Base-by-base conservation (phyloP, 2,888 invertebrate genomes). In the Scrobipalpa costella region DNA sequence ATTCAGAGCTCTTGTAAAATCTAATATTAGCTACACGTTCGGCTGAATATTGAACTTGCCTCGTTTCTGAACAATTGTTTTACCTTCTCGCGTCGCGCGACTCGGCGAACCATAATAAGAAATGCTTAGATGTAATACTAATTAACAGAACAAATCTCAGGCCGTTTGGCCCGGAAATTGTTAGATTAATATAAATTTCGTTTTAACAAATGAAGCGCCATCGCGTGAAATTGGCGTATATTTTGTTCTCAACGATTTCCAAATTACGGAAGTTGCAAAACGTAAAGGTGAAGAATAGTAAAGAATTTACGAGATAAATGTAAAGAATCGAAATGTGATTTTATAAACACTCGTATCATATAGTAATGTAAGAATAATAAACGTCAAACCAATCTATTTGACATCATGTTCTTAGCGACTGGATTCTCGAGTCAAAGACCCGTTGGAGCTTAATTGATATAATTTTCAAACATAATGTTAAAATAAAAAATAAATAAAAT, bases 1-100 rank as follows among this genome's bases (percentile, higher is more conserved):
- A 52, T 52, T 52, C 52, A 52, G 33, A 52, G 52, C 6, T 52
- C 52, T 5, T 52, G 52, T 52, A 27, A 21, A 49, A 27, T 36
- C 57, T 19, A 36, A 57, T 49, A 19, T 21, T 49, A 49, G 49
- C 49, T 19, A 49, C 49, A 49, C 49, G 19, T 49, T 0, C 19
- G 49, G 19, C 17, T 49, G 49, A 19, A 49, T 49, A 49, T 49
- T 49, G 49, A 49, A 49, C 44, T 5, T 44, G 49, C 19, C 19
- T 19, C 49, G 49, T 49, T 49, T 7, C 49, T 6, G 49, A 49
- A 49, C 19, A 17, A 19, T 19, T 49, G 49, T 49, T 49, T 49
- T 9, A 44, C 49, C 49, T 49, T 49, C 19, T 49, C 9, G 19
- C 3, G 7, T 7, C 7, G 7, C 2, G 17, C 8, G 9, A 19